Base-by-base conservation (phyloP, 2,888 invertebrate genomes). In the Yponomeuta malinellus region DNA sequence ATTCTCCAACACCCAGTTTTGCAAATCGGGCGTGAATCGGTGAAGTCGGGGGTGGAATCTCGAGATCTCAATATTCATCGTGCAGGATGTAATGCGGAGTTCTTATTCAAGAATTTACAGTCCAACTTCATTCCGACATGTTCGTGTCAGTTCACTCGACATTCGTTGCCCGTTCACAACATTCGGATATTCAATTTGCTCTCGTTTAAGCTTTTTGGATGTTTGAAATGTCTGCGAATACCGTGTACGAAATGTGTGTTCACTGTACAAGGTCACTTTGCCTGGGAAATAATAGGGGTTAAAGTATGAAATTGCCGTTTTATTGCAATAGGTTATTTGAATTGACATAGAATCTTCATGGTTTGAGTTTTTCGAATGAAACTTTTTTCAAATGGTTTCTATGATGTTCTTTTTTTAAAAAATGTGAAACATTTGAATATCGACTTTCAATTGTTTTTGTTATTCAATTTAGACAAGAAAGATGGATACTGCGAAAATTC, bases 11-110 rank as follows among this genome's bases (percentile, higher is more conserved):
- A 59, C 52, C 12, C 3, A 59, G 65, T 33, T 65, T 33, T 33
- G 29, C 31, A 65, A 65, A 65, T 65, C 65, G 65, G 31, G 65
- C 65, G 65, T 65, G 31, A 65, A 65, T n/a, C n/a, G n/a, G n/a
- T n/a, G n/a, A n/a, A n/a, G n/a, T n/a, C n/a, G 65, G 65, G 65
- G 52, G 52, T 59, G 52, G 52, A 65, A 65, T 65, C 65, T 29
- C 52, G 33, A 65, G 33, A 65, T 65, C 65, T 65, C 33, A 65
- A 65, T 65, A 65, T 65, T 65, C 52, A 59, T 59, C 65, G 65
- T 33, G 29, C 65, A 33, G 33, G 10, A 1, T 29, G 10, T 29
- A 65, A 29, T 65, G n/a, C 31, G 65, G 33, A 65, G 65, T 33
- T 10, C 33, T 31, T 65, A 65, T 65, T 29, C 9, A 12, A 65